These are phyloP conservation scores for Corydoras maculifer DNA, from an alignment of 2,113 vertebrate species.

Conservation along the genomic window DNA sequence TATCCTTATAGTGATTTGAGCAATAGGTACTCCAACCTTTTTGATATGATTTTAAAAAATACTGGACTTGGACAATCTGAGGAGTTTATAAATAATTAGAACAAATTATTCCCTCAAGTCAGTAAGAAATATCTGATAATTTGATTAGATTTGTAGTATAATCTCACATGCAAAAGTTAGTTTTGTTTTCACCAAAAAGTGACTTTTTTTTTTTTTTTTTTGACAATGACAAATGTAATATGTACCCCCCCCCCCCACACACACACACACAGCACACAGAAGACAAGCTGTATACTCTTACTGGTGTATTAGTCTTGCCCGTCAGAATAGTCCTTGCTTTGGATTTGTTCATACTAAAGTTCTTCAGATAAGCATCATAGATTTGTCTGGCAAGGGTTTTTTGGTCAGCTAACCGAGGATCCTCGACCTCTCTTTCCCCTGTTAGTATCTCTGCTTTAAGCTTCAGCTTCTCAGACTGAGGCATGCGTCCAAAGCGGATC, in stretches of 20 bases:
- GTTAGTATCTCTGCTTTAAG: conserved; percentile 91
- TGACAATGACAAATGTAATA: too few species aligned
- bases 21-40: too few species aligned
- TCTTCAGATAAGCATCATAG: conserved; percentile 94
- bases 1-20: too few species aligned
- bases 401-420: conserved; percentile 81
- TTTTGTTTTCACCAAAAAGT: too few species aligned
- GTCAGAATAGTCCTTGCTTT: conserved; percentile 91
- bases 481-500: conserved; percentile 96
- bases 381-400: conserved; percentile 88
- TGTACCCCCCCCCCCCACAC: too few species aligned
- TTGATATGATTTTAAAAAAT: too few species aligned
- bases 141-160: neutral
- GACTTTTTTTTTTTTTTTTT: too few species aligned
- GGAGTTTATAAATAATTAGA: too few species aligned
- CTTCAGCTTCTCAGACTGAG: conserved; percentile 92
- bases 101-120: too few species aligned
- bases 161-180: too few species aligned
- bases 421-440: conserved; percentile 71
- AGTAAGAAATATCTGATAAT: neutral
- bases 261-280: too few species aligned
- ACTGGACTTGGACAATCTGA: too few species aligned
- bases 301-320: conserved; percentile 87
- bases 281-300: conserved; percentile 57
- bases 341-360: conserved; percentile 97